Percentiles rank a stretch among this genome's conserved stretches.
phyloP scores from a whole-genome alignment of 2,888 invertebrate genomes.

The Schizotus pectinicornis region DNA sequence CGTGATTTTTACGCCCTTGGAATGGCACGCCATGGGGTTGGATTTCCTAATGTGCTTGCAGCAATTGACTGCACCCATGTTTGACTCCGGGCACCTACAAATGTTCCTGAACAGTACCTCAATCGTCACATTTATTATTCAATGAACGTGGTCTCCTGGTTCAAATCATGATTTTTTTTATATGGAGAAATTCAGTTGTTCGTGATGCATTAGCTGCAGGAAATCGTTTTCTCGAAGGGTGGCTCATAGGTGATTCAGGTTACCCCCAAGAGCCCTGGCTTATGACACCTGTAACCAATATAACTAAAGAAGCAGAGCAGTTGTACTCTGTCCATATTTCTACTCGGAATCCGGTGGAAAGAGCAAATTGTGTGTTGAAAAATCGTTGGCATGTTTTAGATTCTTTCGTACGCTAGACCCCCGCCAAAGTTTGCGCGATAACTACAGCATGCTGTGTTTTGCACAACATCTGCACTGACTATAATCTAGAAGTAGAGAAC shows the following conservation, averaged over 20 bases:
- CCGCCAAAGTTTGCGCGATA: constrained; percentile 20
- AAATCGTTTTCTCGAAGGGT: neutral
- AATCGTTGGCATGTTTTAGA: constrained; percentile 21
- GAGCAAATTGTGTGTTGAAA: constrained; percentile 14
- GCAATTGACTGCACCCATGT: constrained; percentile 20
- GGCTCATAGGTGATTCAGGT: constrained; percentile 21
- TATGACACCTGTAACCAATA: constrained; percentile 18
- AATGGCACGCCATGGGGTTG: neutral
- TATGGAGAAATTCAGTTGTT: constrained; percentile 23
- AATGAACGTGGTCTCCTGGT: constrained; percentile 26
- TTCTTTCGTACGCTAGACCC: constrained; percentile 9
- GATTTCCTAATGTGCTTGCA: constrained; percentile 22
- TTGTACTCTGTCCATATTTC: constrained; percentile 21
- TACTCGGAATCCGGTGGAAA: constrained; percentile 14
- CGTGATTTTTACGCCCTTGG: constrained; percentile 13
- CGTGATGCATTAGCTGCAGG: constrained; percentile 3
- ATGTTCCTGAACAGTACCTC: constrained; percentile 11
- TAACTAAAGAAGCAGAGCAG: constrained; percentile 10
- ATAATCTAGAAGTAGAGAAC: constrained; percentile 7
- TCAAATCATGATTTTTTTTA: constrained; percentile 15
- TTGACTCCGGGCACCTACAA: constrained; percentile 5
- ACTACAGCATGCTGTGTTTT: constrained; percentile 26
- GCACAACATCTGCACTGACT: constrained; percentile 22
- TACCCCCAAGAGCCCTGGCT: constrained; percentile 21
- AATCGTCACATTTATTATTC: constrained; percentile 14